Conservation (phyloP, 2,888 invertebrate species). For the Archaeoteleia sp. region DNA sequence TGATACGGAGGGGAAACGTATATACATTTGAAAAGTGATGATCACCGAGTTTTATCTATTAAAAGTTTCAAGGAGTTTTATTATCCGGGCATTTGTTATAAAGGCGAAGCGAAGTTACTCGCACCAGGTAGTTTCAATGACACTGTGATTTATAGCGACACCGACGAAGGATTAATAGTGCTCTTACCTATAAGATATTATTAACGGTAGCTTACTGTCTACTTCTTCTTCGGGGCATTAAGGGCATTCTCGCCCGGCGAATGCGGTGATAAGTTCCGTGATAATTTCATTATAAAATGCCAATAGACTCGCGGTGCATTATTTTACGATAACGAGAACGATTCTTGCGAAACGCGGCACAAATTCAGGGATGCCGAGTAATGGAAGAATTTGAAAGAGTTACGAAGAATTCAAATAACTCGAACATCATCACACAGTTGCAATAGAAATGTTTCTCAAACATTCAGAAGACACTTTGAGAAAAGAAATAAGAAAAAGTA, state of each 20-base stretch:
- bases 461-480: no score
- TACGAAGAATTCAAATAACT: no score
- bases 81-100: conserved; percentile 57
- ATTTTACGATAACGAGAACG: conserved; percentile 32
- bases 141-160: conserved; percentile 58
- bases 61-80: conserved; percentile 56
- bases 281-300: conserved; percentile 37
- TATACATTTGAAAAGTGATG: conserved; percentile 17
- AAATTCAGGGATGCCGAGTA: conserved; percentile 26
- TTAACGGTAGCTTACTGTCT: conserved; percentile 60
- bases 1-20: not conserved
- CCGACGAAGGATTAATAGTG: conserved; percentile 58
- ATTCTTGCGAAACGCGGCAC: conserved; percentile 26
- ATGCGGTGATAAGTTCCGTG: conserved; percentile 40
- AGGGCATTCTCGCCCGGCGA: conserved; percentile 23
- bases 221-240: conserved; percentile 33
- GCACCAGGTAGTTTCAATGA: conserved; percentile 38
- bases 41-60: conserved; percentile 36
- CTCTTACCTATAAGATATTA: conserved; percentile 59
- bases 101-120: conserved; percentile 35
- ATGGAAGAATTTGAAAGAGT: no score
- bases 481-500: no score
- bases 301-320: conserved; percentile 27
- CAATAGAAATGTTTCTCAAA: no score
- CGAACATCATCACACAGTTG: no score